A percentile compares a stretch with the other conserved stretches of the same genome.
These are phyloP conservation scores for Lucilia cuprina DNA, from an alignment of 1,140 invertebrate genomes.

Conservation along the genomic window DNA sequence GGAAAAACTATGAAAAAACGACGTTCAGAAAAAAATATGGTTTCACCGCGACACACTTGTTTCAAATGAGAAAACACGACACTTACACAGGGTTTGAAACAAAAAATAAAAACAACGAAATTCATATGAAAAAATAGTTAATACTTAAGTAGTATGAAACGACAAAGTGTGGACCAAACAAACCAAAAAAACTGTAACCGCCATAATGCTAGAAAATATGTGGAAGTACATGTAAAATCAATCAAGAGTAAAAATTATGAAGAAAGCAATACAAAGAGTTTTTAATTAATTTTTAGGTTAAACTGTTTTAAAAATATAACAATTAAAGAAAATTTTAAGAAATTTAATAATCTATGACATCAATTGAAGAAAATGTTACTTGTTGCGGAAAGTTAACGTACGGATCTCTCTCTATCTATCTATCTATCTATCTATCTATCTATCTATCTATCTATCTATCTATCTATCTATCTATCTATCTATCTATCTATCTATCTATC, in stretches of 20 bases:
- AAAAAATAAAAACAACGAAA: neutral
- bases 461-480: too few relatives aligned
- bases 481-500: too few relatives aligned
- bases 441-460: too few relatives aligned
- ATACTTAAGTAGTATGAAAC: neutral
- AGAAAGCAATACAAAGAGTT: neutral
- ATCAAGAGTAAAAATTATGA: neutral
- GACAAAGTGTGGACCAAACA: neutral
- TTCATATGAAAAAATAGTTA: neutral
- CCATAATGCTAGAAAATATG: neutral
- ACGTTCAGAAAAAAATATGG: conserved; percentile 5
- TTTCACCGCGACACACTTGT: conserved; percentile 20
- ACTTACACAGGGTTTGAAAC: neutral
- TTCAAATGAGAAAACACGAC: neutral
- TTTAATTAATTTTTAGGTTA: neutral
- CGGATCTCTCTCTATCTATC: too few relatives aligned
- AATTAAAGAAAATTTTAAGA: too few relatives aligned
- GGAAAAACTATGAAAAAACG: neutral
- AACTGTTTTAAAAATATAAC: too few relatives aligned
- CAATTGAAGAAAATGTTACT: too few relatives aligned
- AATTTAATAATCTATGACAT: too few relatives aligned
- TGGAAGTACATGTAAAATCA: neutral
- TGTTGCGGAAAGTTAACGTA: too few relatives aligned
- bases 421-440: too few relatives aligned
- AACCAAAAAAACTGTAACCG: neutral